Base-by-base conservation (phyloP, 2,113 vertebrate species). In the Corvus moneduloides region DNA sequence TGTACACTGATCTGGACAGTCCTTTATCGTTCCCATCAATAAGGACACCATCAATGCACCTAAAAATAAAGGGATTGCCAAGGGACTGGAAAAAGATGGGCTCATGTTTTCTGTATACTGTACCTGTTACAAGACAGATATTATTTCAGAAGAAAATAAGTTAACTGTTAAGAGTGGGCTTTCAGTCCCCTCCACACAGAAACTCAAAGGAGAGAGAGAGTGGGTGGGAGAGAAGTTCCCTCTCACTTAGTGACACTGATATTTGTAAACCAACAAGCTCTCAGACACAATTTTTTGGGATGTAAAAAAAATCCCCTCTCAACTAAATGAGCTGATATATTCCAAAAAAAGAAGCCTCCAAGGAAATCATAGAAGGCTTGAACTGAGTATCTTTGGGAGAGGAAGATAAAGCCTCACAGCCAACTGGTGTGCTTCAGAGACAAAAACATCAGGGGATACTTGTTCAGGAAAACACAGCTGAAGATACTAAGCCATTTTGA, bases 31-130 rank as follows among this genome's bases (percentile, higher is more conserved):
- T 99, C 28, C 99, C 99, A 97, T 99, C 99, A 95, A 99, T 98
- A 93, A 99, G 96, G 66, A 99, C 63, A 5, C 99, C 98, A 95
- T 99, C 99, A 49, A 99, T 98, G 87, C 99, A 99, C 91, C 99
- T 98, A 93, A 99, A 99, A 89, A 99, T 98, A 97, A 99, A 99
- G 3, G 98, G 98, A 95, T 99, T 99, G 96, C 98, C 97, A 95
- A 99, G 98, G 49, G 99, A 99, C 97, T 99, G 99, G 94, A 99
- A 98, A 88, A 99, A 98, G 92, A 99, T 98, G 14, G 99, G 99
- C 90, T 99, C 99, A 44, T 98, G 98, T 27, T 97, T 97, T 97
- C 99, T 98, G 98, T 99, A 99, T 24, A 99, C 84, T 43, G 99
- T 99, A 43, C 98, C 99, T 99, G 96, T 97, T 94, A 19, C 58